These are phyloP conservation scores for Macrotus californicus DNA, from an alignment of 2,113 vertebrate species.

Conservation along the genomic window DNA sequence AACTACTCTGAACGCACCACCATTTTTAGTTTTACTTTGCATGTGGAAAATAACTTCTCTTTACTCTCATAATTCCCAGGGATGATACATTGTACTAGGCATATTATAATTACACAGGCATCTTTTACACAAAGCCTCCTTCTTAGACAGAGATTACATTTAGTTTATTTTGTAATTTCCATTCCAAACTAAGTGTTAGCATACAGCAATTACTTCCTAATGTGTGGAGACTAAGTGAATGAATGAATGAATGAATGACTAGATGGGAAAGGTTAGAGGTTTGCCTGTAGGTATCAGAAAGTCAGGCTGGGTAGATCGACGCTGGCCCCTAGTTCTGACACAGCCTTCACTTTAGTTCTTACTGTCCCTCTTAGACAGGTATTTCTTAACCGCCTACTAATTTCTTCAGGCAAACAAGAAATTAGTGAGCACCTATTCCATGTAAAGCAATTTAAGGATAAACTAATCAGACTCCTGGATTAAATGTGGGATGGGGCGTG, in stretches of 20 bases:
- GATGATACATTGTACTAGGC: neutral
- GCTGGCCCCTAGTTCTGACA: neutral
- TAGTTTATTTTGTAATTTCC: neutral
- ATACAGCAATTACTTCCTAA: neutral
- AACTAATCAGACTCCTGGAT: neutral
- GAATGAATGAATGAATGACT: neutral
- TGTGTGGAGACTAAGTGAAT: neutral
- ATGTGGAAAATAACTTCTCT: neutral
- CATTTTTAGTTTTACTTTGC: neutral
- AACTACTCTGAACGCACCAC: neutral
- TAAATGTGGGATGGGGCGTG: neutral
- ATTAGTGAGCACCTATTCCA: neutral
- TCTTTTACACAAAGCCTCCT: neutral
- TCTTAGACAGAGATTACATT: neutral
- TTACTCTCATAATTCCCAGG: neutral
- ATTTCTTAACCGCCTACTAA: neutral
- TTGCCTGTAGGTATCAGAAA: neutral
- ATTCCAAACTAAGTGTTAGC: neutral
- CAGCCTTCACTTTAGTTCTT: neutral
- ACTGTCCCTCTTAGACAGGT: neutral
- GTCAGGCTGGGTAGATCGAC: accelerated
- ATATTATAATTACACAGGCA: neutral
- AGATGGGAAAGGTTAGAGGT: neutral
- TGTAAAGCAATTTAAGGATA: neutral
- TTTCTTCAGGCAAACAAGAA: neutral